A percentile compares a stretch with the other conserved stretches of the same genome.
These are phyloP conservation scores for Dynastes hyllus DNA, from an alignment of 2,888 invertebrate genomes.

Conservation along the genomic window DNA sequence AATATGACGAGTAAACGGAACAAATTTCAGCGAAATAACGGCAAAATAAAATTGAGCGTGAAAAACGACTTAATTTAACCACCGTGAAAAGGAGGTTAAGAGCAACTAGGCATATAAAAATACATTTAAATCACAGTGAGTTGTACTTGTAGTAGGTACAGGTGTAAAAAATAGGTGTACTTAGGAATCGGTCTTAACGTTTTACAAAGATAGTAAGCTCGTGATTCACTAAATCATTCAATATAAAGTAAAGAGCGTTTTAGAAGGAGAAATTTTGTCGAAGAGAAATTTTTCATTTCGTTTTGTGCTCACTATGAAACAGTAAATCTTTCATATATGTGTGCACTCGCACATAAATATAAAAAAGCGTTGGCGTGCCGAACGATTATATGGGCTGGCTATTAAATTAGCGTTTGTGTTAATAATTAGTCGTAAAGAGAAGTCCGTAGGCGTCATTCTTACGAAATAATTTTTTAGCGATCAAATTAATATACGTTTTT, in stretches of 20 bases:
- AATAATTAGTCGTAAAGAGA: slow-evolving; percentile 50
- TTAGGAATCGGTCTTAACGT: not conserved
- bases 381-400: slow-evolving; percentile 47
- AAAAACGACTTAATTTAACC: too few species aligned
- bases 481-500: slow-evolving; percentile 40
- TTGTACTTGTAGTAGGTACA: too few species aligned
- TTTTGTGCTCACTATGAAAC: slow-evolving; percentile 23
- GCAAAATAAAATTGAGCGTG: too few species aligned
- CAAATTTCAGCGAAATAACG: too few species aligned
- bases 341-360: slow-evolving; percentile 33
- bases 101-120: too few species aligned
- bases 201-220: not conserved
- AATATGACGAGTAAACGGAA: too few species aligned
- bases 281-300: slow-evolving; percentile 29
- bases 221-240: slow-evolving; percentile 45
- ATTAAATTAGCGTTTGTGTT: slow-evolving; percentile 49
- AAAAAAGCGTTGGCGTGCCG: slow-evolving; percentile 48
- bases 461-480: slow-evolving; percentile 47
- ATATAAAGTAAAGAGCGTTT: slow-evolving; percentile 32
- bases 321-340: slow-evolving; percentile 40
- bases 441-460: slow-evolving; percentile 46
- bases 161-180: not conserved
- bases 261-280: slow-evolving; percentile 22
- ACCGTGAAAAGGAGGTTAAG: too few species aligned
- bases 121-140: too few species aligned